Percentiles rank a stretch among this genome's conserved stretches.
Evolutionary conservation across 2,888 invertebrate genomes (phyloP).

Genomic region (Taphrorychus bicolor): DNA sequence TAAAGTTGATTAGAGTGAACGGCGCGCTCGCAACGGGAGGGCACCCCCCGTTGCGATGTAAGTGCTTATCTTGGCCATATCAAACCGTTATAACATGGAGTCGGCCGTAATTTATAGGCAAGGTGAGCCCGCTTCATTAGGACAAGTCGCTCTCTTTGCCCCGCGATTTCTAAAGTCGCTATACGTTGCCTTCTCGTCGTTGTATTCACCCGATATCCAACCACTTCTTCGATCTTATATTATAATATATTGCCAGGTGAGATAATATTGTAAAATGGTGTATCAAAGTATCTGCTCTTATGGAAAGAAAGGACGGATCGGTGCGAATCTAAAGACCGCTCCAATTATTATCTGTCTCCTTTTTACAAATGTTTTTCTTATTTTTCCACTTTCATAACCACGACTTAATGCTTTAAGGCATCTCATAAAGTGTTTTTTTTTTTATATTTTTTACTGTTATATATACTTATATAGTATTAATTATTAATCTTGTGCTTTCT

Average conservation of each 20-base stretch:
- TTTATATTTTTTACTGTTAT: too few species aligned
- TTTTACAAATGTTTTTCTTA: too few species aligned
- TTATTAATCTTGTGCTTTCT: too few species aligned
- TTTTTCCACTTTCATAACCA: too few species aligned
- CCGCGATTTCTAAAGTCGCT: slow-evolving; percentile 18
- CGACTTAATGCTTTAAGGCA: too few species aligned
- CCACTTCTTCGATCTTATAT: background rate
- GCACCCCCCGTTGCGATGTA: slow-evolving; percentile 58
- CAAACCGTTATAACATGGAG: slow-evolving; percentile 62
- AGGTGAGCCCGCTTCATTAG: slow-evolving; percentile 62
- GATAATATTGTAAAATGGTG: background rate
- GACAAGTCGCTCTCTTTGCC: slow-evolving; percentile 53
- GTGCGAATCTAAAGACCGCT: background rate
- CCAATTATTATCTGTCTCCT: background rate
- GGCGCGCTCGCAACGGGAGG: slow-evolving; percentile 57
- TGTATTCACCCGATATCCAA: slow-evolving; percentile 43
- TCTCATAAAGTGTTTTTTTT: too few species aligned
- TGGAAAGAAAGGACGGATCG: background rate
- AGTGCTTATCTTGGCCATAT: slow-evolving; percentile 62
- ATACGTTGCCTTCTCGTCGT: slow-evolving; percentile 21
- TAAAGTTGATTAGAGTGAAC: slow-evolving; percentile 61
- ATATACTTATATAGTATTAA: too few species aligned
- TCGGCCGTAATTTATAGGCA: slow-evolving; percentile 62
- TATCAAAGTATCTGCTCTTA: background rate
- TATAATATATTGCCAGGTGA: background rate